phyloP scores from a whole-genome alignment of 2,797 vertebrate genomes.

The Poeciliopsis gracilis region DNA sequence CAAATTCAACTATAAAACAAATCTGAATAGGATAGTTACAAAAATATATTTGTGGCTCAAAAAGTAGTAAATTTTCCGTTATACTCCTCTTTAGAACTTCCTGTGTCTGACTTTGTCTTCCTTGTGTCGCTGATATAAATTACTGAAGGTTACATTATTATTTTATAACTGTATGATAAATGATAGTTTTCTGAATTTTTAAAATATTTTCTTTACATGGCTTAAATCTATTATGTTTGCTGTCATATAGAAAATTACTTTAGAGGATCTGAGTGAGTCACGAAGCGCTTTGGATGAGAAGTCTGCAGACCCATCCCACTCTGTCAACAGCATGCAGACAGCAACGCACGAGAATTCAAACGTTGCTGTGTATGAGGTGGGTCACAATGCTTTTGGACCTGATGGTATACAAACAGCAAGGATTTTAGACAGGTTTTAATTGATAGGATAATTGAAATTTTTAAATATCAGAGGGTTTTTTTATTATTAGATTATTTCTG shows the following conservation, averaged over 20 bases:
- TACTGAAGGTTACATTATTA: background rate
- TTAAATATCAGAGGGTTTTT: background rate
- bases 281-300: slow-evolving; percentile 81
- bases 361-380: slow-evolving; percentile 89
- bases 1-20: background rate
- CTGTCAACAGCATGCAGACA: slow-evolving; percentile 81
- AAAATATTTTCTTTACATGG: background rate
- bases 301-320: slow-evolving; percentile 79
- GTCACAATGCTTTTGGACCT: background rate
- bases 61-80: too few species aligned
- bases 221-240: slow-evolving; percentile 11
- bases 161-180: background rate
- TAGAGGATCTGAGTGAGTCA: slow-evolving; percentile 86
- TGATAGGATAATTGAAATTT: background rate
- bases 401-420: background rate
- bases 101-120: background rate
- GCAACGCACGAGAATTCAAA: slow-evolving; percentile 88
- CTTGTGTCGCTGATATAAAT: background rate
- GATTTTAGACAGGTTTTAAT: background rate
- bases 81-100: background rate
- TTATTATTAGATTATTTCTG: background rate
- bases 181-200: background rate
- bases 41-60: background rate
- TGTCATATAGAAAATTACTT: slow-evolving; percentile 85
- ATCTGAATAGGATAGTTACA: background rate